Conservation (phyloP, 2,113 vertebrate genomes). For the Pelmatolapia mariae region DNA sequence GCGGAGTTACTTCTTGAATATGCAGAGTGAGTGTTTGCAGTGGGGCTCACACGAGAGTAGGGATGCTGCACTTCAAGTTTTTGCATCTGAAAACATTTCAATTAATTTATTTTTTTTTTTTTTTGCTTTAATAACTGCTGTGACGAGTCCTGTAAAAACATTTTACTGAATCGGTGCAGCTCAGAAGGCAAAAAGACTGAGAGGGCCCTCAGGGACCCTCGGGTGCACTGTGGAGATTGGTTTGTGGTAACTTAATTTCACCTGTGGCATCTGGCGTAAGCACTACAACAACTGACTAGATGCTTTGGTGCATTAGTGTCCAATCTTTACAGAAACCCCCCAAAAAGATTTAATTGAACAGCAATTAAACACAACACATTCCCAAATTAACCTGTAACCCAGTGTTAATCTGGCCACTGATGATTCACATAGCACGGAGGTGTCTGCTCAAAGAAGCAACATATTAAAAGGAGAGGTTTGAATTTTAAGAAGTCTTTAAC, state of each 20-base stretch:
- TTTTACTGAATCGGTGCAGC: not conserved
- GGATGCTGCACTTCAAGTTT: not conserved
- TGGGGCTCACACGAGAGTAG: not conserved
- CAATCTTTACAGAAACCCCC: not conserved
- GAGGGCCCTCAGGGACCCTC: not conserved
- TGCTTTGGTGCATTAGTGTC: not conserved
- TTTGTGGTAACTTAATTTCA: not conserved
- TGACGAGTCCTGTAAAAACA: not conserved
- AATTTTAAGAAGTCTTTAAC: not conserved
- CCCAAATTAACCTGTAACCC: not conserved
- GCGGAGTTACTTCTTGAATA: not conserved
- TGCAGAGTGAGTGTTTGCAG: not conserved
- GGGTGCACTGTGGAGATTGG: not conserved
- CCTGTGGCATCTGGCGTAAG: not conserved
- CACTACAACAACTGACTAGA: not conserved
- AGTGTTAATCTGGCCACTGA: not conserved
- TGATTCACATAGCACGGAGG: not conserved
- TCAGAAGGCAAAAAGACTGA: not conserved
- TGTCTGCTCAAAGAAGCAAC: not conserved
- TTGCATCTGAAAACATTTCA: not conserved
- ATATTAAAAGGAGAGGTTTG: not conserved
- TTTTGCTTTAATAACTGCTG: not conserved
- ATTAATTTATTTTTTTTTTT: not conserved
- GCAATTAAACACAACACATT: not conserved
- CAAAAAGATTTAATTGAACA: not conserved